Evolutionary conservation across 2,113 vertebrate species (phyloP), one percentile per base, ranked within the genome.

Genomic region (Benitochromis conjunctus): DNA sequence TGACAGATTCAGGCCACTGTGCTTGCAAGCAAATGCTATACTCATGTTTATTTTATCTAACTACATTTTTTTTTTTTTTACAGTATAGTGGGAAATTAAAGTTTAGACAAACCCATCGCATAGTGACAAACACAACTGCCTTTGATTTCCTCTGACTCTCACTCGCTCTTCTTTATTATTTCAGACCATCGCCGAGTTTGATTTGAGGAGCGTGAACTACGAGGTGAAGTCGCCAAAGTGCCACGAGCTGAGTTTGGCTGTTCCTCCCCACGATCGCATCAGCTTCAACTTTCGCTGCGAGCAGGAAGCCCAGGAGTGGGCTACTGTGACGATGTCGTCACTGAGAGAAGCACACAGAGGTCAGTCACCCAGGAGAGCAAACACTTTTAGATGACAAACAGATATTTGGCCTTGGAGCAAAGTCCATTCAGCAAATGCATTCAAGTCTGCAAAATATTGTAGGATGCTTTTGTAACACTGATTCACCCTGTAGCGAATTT

Each of bases 271-370:
- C 0, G 95, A 96, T 38, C 93, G 95, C 18, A 80, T 97, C 86
- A 92, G 92, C 64, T 96, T 97, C 46, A 96, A 93, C 91, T 97
- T 98, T 29, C 95, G 95, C 78, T 96, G 96, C 14, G 97, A 97
- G 89, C 95, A 93, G 57, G 97, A 98, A 89, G 97, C 97, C 0
- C 96, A 97, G 91, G 95, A 96, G 85, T 98, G 97, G 97, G 97
- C 97, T 38, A 97, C 97, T 0, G 96, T 97, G 29, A 53, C 97
- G 48, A 95, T 95, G 89, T 97, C 97, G 13, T 97, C 97, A 4
- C 84, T 97, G 34, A 91, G 96, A 53, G 97, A 98, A 88, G 95
- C 96, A 4, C 95, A 96, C 41, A 96, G 95, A 96, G 97, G 97
- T 97, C 80, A 86, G 93, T 60, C 3, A 8, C 3, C n/a, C 6